These are phyloP conservation scores for Cygnus atratus DNA, from an alignment of 2,113 vertebrate genomes.

Conservation along the genomic window DNA sequence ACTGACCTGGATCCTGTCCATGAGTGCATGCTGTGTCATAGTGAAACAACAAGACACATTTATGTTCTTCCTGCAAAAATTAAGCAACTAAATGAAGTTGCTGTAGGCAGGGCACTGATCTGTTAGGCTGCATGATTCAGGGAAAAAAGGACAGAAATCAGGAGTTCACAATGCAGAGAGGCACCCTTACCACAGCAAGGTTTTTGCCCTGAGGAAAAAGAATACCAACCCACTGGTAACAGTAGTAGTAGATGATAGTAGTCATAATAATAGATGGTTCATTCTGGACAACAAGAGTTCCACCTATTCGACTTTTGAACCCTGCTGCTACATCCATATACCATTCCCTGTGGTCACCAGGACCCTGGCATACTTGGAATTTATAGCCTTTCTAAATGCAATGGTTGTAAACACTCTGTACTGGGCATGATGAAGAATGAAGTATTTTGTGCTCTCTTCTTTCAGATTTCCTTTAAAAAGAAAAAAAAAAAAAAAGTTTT, in stretches of 20 bases:
- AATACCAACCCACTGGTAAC: not conserved
- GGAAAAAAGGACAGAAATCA: not conserved
- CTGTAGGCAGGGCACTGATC: not conserved
- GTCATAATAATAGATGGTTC: no score
- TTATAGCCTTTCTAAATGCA: not conserved
- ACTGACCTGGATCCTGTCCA: not conserved
- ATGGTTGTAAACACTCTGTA: not conserved
- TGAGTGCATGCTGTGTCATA: not conserved
- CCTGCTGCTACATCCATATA: not conserved
- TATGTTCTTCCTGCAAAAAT: not conserved
- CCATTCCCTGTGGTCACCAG: not conserved
- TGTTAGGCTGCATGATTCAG: not conserved
- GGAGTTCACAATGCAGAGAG: not conserved
- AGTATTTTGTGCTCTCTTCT: not conserved
- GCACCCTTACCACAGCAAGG: not conserved
- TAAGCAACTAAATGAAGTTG: not conserved
- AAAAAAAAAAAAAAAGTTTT: not conserved
- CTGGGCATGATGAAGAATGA: not conserved
- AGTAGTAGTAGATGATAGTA: no score
- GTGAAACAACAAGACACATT: not conserved
- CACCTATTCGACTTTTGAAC: not conserved
- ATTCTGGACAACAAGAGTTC: not conserved
- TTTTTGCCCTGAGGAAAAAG: not conserved
- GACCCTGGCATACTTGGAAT: not conserved
- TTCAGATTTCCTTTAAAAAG: not conserved